Conservation (phyloP, 2,113 vertebrate species). For the Phyllopteryx taeniolatus region DNA sequence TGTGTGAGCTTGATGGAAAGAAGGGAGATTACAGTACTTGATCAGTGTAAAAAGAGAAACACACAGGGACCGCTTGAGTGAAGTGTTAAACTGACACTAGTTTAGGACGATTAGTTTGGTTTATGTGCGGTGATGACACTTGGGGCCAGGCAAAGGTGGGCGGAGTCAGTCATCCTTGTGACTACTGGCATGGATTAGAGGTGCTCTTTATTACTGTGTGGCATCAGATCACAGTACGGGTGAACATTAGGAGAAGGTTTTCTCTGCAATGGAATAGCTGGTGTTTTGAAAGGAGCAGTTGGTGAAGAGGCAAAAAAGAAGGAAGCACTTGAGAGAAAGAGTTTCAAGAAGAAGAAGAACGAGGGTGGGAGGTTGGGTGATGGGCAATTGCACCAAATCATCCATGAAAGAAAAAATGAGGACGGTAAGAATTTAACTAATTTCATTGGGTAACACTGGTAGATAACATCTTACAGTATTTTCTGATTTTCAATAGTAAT, state of each 20-base stretch:
- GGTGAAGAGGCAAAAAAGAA: neutral
- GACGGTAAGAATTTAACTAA: slow-evolving; percentile 63
- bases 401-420: slow-evolving; percentile 58
- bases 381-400: slow-evolving; percentile 74
- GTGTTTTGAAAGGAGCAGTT: slow-evolving; percentile 3
- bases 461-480: neutral
- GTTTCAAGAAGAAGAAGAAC: neutral
- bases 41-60: neutral
- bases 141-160: slow-evolving; percentile 4
- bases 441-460: neutral
- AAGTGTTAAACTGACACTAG: neutral
- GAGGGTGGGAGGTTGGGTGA: slow-evolving; percentile 25
- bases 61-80: slow-evolving; percentile 5
- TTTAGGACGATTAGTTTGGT: neutral
- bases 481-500: neutral
- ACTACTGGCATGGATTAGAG: slow-evolving; percentile 17
- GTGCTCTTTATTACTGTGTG: slow-evolving; percentile 4
- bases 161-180: slow-evolving; percentile 6
- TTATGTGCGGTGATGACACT: neutral
- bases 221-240: slow-evolving; percentile 7
- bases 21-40: slow-evolving; percentile 32
- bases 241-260: neutral
- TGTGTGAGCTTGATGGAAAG: slow-evolving; percentile 6
- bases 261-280: slow-evolving; percentile 7
- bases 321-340: neutral